A percentile compares a stretch with the other conserved stretches of the same genome.
These are phyloP conservation scores for Chrysaora quinquecirrha DNA, from an alignment of 30 jellyfish, hydroid and myxozoan genomes.

Conservation along the genomic window DNA sequence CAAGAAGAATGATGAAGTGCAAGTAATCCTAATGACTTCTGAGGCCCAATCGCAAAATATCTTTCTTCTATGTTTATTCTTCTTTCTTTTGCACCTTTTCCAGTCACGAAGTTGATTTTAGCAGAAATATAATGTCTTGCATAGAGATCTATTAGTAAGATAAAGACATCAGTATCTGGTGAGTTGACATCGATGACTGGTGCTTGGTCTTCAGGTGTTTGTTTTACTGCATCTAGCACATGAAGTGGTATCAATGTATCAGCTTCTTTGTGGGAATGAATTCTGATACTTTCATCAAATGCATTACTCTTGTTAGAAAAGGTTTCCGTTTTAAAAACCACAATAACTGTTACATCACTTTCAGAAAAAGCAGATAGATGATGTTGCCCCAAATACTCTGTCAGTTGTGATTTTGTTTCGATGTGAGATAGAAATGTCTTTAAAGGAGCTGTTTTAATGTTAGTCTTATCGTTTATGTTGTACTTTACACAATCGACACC, in stretches of 20 bases:
- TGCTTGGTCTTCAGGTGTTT: conserved; percentile 28
- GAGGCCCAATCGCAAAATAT: conserved; percentile 4
- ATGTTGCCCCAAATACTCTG: no score
- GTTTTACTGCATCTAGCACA: conserved; percentile 13
- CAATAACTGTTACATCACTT: background rate
- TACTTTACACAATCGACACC: conserved; percentile 2
- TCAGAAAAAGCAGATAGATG: no score
- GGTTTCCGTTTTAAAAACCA: background rate
- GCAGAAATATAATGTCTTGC: conserved; percentile 1
- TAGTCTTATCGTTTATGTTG: background rate
- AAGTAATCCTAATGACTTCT: background rate
- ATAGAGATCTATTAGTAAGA: conserved; percentile 12
- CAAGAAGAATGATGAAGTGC: background rate
- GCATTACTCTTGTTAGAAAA: background rate
- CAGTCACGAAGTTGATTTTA: conserved; percentile 1
- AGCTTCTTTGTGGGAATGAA: background rate
- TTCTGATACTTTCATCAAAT: background rate
- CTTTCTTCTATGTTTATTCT: background rate
- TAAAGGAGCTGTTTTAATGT: background rate
- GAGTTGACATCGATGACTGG: conserved; percentile 8
- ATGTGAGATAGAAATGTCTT: background rate
- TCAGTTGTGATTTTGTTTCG: background rate
- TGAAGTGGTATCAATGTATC: conserved; percentile 12
- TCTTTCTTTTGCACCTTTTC: background rate
- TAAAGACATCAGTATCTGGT: conserved; percentile 11